Evolutionary conservation across 1,140 invertebrate genomes (phyloP), one percentile per base, ranked within the genome.

Genomic region (Bombus difficillimus): DNA sequence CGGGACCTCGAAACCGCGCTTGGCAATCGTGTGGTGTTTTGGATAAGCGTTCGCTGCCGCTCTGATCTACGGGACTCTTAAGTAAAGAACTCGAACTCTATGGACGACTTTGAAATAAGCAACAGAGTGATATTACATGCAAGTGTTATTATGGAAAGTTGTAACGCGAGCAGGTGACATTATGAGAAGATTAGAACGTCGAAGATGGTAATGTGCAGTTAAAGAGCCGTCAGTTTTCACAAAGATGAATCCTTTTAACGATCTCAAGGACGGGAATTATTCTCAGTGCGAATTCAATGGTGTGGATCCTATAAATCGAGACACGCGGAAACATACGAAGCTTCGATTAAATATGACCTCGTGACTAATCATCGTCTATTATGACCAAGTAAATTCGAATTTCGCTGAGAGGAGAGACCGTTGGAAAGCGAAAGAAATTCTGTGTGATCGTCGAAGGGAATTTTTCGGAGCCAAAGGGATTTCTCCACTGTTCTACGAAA

Each of bases 401-500:
- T 22, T 53, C 18, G 18, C 47, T 22, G 47, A 18, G 47, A 53
- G 47, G 18, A 53, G 18, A 53, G 18, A 1, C 6, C 1, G 47
- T 22, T 53, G 47, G 18, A 15, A 28, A 37, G n/a, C 69, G 41
- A 57, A 71, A 71, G 79, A 72, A 59, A 41, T 81, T 72, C 32
- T 25, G n/a, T 25, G 43, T 25, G 59, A 9, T 4, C 15, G 8
- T 8, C n/a, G 25, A 39, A 64, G n/a, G 28, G 25, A 6, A 64
- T 28, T 41, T 28, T 18, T 62, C 15, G 28, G 28, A 9, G 18
- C 25, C 39, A 32, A 37, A 75, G 71, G 57, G 41, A 66, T 82
- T 82, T n/a, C 62, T 78, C 81, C 43, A 22, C 47, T 86, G n/a
- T 39, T 64, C 53, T 76, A 57, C 69, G 64, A 53, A 53, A 78